Conservation (phyloP, 2,888 invertebrate species). For the Tinea pellionella region DNA sequence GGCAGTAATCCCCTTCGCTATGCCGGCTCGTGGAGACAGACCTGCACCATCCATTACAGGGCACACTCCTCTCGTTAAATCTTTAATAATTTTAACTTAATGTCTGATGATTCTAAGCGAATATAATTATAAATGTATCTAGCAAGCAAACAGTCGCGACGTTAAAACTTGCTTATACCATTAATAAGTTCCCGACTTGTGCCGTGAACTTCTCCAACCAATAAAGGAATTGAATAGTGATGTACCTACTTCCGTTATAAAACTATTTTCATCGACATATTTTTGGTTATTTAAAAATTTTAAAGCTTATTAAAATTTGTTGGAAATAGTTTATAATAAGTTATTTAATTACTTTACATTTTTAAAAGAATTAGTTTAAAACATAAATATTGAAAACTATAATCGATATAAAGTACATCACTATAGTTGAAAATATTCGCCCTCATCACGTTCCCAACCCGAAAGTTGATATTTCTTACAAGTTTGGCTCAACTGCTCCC, state of each 20-base stretch:
- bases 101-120: too few relatives aligned
- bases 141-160: slow-evolving; percentile 1
- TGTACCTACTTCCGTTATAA: slow-evolving; percentile 13
- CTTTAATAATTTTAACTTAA: too few relatives aligned
- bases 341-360: too few relatives aligned
- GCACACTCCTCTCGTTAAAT: too few relatives aligned
- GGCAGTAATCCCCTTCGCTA: too few relatives aligned
- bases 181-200: slow-evolving; percentile 18
- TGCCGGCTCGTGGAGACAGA: too few relatives aligned
- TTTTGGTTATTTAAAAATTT: neutral
- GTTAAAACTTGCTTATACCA: slow-evolving; percentile 19
- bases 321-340: too few relatives aligned
- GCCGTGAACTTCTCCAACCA: slow-evolving; percentile 15
- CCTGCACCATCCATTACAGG: too few relatives aligned
- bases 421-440: slow-evolving; percentile 5
- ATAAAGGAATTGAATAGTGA: slow-evolving; percentile 15
- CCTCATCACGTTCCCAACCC: slow-evolving; percentile 13
- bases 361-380: too few relatives aligned
- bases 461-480: slow-evolving; percentile 44
- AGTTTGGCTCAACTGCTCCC: slow-evolving; percentile 21
- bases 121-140: slow-evolving; percentile 1
- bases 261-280: neutral
- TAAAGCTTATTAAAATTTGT: too few relatives aligned
- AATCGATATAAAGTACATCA: neutral
- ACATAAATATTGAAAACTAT: too few relatives aligned